Base-by-base conservation (phyloP, 2,888 invertebrate species). In the Acanthosepion esculentum region DNA sequence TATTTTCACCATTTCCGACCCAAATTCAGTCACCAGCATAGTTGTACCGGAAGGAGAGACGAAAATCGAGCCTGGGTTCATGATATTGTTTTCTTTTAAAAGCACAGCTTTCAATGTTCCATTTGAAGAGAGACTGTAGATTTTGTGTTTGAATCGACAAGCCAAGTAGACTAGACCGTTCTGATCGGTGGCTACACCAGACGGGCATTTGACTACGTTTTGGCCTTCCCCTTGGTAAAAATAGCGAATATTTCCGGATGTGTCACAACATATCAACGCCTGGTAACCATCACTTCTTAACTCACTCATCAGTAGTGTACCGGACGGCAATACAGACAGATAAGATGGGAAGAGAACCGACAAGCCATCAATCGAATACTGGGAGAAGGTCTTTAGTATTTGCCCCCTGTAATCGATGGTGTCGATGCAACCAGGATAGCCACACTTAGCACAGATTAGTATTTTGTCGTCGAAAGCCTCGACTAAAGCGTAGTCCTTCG, bases 271-370 rank as follows among this genome's bases (percentile, higher is more conserved):
- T 18, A 93, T 93, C 33, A 93, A 93, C 20, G 93, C 93, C 50
- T 93, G 93, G 93, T 93, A 93, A n/a, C 93, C 93, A 93, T 93
- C 93, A 10, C 18, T 93, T n/a, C 93, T 48, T 26, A 93, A 20
- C 20, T 93, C 93, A 26, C 93, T 93, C 7, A 93, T 29, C 10
- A 93, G 50, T 20, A 93, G 6, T 6, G 50, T n/a, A 93, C 93
- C 93, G n/a, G 33, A 53, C 3, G 93, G 93, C 18, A 53, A 20
- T 0, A 93, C 12, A 3, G 93, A 48, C 6, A 93, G 26, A 93
- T 93, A 93, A 4, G 93, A 93, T 15, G 93, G 93, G 33, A 93
- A 93, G 29, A 48, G 53, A 26, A 93, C 26, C 0, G n/a, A 53
- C 12, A 48, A 29, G 53, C 93, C 93, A 18, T 93, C 53, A 7